These are phyloP conservation scores for Esperia sulphurella DNA, from an alignment of 2,888 invertebrate genomes.

Conservation along the genomic window DNA sequence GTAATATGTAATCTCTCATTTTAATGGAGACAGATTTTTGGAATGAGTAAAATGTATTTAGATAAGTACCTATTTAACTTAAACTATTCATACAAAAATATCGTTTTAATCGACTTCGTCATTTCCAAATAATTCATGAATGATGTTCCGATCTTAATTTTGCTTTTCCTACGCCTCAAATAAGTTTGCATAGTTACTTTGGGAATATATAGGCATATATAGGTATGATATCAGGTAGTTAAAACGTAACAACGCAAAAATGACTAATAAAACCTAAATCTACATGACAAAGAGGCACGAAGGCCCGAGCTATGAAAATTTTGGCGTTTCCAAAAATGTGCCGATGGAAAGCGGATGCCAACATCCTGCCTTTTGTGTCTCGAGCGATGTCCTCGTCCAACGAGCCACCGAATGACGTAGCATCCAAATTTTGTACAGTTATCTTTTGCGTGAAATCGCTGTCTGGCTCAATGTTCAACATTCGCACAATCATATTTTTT, in stretches of 20 bases:
- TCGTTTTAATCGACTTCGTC: too few relatives aligned
- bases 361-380: constrained; percentile 61
- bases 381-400: constrained; percentile 70
- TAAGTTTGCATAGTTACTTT: neutral
- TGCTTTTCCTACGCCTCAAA: too few relatives aligned
- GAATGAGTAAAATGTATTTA: too few relatives aligned
- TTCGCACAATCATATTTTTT: constrained; percentile 5
- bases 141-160: too few relatives aligned
- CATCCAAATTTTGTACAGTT: constrained; percentile 63
- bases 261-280: constrained; percentile 31
- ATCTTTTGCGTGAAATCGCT: constrained; percentile 59
- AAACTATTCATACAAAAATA: too few relatives aligned
- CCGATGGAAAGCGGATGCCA: constrained; percentile 65
- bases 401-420: constrained; percentile 56
- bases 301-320: constrained; percentile 67
- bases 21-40: too few relatives aligned
- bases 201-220: too few relatives aligned
- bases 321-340: constrained; percentile 72
- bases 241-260: constrained; percentile 1
- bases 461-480: constrained; percentile 30
- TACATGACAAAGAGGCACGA: constrained; percentile 62
- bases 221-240: neutral
- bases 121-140: too few relatives aligned
- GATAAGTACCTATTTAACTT: too few relatives aligned
- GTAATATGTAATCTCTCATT: too few relatives aligned